These are phyloP conservation scores for Tetragonula carbonaria DNA, from an alignment of 2,888 invertebrate species.

Conservation along the genomic window DNA sequence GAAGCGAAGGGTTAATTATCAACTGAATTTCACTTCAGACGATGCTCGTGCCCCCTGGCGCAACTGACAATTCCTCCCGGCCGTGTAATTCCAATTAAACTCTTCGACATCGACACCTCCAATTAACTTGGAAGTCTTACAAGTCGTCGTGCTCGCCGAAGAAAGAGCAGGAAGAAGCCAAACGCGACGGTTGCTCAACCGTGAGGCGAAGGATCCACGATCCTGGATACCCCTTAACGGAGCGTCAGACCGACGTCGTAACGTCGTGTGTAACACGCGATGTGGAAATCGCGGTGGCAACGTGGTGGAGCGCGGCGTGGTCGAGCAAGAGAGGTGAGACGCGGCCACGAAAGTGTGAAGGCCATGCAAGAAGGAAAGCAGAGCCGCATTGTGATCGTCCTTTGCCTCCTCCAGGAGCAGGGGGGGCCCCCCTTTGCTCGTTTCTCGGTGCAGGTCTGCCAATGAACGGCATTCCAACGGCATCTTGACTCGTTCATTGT, in stretches of 20 bases:
- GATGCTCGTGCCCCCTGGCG: too few species aligned
- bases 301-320: conserved; percentile 44
- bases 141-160: not conserved
- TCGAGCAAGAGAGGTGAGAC: conserved; percentile 46
- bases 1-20: too few species aligned
- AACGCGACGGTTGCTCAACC: not conserved
- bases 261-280: conserved; percentile 36
- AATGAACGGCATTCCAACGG: conserved; percentile 70
- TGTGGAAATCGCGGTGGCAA: conserved; percentile 59
- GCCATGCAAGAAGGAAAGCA: conserved; percentile 71
- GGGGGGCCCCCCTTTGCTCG: conserved; percentile 19
- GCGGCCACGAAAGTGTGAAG: conserved; percentile 70
- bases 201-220: conserved; percentile 16
- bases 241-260: not conserved
- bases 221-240: conserved; percentile 15
- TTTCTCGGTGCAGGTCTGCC: conserved; percentile 62
- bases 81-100: not conserved
- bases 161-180: not conserved
- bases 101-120: not conserved
- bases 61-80: too few species aligned
- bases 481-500: conserved; percentile 66
- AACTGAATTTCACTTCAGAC: too few species aligned
- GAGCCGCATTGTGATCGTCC: conserved; percentile 56
- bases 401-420: conserved; percentile 14
- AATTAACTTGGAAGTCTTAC: conserved; percentile 9